Evolutionary conservation across 1,140 invertebrate genomes (phyloP).

Genomic region (Ephestia elutella): DNA sequence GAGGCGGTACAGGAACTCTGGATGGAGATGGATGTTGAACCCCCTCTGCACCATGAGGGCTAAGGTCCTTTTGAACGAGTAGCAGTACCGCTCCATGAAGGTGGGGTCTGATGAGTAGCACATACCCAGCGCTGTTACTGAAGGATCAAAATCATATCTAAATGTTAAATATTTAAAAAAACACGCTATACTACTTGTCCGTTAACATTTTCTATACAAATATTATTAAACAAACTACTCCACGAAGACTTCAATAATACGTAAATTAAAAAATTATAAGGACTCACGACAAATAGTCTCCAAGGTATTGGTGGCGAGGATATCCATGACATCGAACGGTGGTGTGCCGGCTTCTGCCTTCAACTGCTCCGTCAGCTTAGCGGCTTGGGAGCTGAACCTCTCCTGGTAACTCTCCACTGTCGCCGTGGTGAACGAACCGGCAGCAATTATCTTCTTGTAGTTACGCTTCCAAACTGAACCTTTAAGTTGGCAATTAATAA

Average conservation of each 20-base stretch:
- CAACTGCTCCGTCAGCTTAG: conserved; percentile 24
- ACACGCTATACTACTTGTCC: too few species aligned
- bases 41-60: conserved; percentile 32
- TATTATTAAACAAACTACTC: too few species aligned
- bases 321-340: conserved; percentile 35
- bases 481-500: too few species aligned
- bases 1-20: conserved; percentile 34
- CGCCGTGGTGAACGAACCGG: conserved; percentile 24
- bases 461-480: conserved; percentile 37
- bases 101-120: conserved; percentile 28
- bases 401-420: conserved; percentile 34
- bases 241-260: too few species aligned
- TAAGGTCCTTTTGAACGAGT: conserved; percentile 35
- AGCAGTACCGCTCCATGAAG: conserved; percentile 39
- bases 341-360: conserved; percentile 19
- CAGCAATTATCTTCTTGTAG: conserved; percentile 34
- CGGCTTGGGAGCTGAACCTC: conserved; percentile 35
- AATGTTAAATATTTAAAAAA: too few species aligned
- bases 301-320: conserved; percentile 31
- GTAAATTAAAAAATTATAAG: too few species aligned
- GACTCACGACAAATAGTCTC: conserved; percentile 51
- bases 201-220: too few species aligned
- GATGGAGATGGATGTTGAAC: conserved; percentile 36
- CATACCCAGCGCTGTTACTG: conserved; percentile 49
- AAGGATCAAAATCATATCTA: too few species aligned